Evolutionary conservation across 2,888 invertebrate genomes (phyloP).

Genomic region (Brenthis ino): DNA sequence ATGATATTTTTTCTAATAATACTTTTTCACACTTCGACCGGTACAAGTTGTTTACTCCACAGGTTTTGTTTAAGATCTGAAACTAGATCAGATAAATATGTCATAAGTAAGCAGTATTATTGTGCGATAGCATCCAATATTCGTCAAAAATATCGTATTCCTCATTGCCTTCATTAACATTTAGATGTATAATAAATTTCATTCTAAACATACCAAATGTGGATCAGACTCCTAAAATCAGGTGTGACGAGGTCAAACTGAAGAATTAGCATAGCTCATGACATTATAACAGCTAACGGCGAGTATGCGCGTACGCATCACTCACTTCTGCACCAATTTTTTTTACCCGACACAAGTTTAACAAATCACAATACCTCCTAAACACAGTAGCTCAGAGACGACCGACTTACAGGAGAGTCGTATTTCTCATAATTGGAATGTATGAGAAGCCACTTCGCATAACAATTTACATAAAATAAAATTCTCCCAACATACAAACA

Average conservation of each 20-base stretch:
- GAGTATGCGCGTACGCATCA: conserved; percentile 47
- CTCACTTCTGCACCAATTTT: conserved; percentile 51
- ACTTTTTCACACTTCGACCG: conserved; percentile 45
- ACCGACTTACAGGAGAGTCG: conserved; percentile 63
- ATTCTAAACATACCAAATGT: conserved; percentile 71
- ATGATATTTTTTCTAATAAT: conserved; percentile 35
- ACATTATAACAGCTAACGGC: conserved; percentile 50
- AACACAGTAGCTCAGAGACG: conserved; percentile 55
- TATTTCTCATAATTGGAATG: conserved; percentile 65
- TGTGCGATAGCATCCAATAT: conserved; percentile 58
- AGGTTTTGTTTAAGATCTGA: conserved; percentile 67
- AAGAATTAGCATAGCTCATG: conserved; percentile 68
- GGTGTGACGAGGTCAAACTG: conserved; percentile 69
- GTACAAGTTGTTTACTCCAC: conserved; percentile 57
- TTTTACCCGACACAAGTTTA: conserved; percentile 41
- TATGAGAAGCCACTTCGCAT: conserved; percentile 58
- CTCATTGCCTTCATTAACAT: conserved; percentile 75
- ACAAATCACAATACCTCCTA: conserved; percentile 40
- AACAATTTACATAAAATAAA: conserved; percentile 66
- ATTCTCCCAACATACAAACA: conserved; percentile 57
- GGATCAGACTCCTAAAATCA: conserved; percentile 70
- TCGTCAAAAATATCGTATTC: conserved; percentile 61
- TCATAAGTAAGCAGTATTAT: conserved; percentile 57
- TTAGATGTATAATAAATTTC: conserved; percentile 73
- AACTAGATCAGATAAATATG: conserved; percentile 65